Conservation (phyloP, 37 sponge, comb jelly and placozoan genomes). For the Theonella swinhoei region DNA sequence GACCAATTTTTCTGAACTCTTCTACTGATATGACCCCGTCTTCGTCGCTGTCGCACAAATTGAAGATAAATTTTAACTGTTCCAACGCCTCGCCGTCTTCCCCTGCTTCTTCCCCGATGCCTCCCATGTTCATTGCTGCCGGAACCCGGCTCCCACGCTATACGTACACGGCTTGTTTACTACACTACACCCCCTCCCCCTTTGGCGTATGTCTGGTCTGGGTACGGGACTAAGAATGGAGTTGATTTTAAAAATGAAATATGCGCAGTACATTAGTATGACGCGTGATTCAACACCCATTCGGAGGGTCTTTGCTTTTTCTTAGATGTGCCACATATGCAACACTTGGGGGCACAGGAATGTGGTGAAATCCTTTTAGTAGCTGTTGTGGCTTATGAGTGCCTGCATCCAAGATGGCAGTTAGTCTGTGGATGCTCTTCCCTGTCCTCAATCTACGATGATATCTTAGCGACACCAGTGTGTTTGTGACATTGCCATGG, state of each 20-base stretch:
- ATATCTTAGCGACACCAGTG: too few species aligned
- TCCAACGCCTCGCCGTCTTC: background rate
- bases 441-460: too few species aligned
- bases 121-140: too few species aligned
- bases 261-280: too few species aligned
- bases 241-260: too few species aligned
- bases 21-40: conserved; percentile 60
- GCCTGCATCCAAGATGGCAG: conserved; percentile 2
- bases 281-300: too few species aligned
- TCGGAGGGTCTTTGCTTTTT: background rate
- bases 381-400: background rate
- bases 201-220: too few species aligned
- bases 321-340: conserved; percentile 4
- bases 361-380: background rate
- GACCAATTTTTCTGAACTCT: conserved; percentile 59
- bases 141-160: too few species aligned
- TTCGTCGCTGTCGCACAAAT: conserved; percentile 69
- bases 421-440: background rate
- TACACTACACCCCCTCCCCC: too few species aligned
- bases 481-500: too few species aligned
- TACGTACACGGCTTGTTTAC: too few species aligned
- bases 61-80: conserved; percentile 62
- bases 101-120: background rate
- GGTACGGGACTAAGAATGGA: too few species aligned
- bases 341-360: background rate